phyloP scores from a whole-genome alignment of 1,140 invertebrate genomes.

The Aphaenogaster floridana region DNA sequence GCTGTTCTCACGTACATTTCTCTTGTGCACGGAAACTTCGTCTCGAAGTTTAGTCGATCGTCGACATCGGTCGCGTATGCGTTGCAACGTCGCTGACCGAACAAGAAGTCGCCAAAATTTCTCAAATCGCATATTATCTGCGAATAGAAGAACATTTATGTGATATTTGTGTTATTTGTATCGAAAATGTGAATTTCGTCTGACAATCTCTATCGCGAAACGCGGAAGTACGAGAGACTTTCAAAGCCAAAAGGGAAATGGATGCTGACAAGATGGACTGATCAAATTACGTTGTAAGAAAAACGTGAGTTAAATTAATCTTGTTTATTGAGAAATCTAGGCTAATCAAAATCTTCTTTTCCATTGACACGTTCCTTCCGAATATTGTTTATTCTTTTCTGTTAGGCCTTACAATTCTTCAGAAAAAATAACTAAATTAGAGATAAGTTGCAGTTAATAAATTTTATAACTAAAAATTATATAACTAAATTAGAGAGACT shows the following conservation, averaged over 20 bases:
- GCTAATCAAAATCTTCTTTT: background rate
- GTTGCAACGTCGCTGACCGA: background rate
- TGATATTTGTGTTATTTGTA: background rate
- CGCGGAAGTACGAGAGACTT: background rate
- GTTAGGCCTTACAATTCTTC: background rate
- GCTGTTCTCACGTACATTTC: background rate
- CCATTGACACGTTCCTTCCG: background rate
- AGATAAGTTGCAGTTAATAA: background rate
- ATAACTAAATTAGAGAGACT: background rate
- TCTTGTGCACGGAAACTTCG: constrained; percentile 1
- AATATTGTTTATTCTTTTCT: background rate
- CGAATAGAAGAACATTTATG: constrained; percentile 1
- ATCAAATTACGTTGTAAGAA: background rate
- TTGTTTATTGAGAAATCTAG: constrained; percentile 2
- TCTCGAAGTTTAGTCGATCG: background rate
- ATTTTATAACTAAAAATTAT: no score
- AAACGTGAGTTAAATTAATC: constrained; percentile 14
- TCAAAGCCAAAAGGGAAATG: background rate
- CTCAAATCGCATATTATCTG: background rate
- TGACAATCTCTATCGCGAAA: background rate
- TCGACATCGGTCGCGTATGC: background rate
- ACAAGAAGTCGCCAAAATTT: background rate
- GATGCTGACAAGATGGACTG: background rate
- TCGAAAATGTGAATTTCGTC: background rate
- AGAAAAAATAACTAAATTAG: constrained; percentile 7